Base-by-base conservation (phyloP, 2,113 vertebrate genomes). In the Gadus chalcogrammus region DNA sequence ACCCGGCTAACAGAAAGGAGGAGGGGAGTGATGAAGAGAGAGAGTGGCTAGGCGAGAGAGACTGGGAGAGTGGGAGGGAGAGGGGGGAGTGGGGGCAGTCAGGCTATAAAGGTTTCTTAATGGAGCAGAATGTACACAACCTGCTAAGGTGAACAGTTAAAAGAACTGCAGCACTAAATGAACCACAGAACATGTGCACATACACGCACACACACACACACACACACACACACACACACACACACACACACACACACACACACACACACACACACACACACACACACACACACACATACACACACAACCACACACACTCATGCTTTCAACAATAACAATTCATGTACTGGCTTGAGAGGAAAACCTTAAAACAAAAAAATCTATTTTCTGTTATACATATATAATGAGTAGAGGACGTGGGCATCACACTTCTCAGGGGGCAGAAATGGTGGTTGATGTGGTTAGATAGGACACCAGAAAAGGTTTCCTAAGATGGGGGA, bases 51-150 rank as follows among this genome's bases (percentile, higher is more conserved):
- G 28, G 28, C 28, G 28, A 31, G 28, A 31, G 28, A 31, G 28
- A 31, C 3, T 31, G 28, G 28, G 28, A 31, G 28, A 31, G 28
- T 31, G 28, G 28, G 28, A 31, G 28, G 28, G 28, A 31, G 59
- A 5, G 71, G 69, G 15, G 5, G n/a, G 63, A 58, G 52, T 67
- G 61, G 42, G 74, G 68, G 71, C 77, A 71, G 68, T 42, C 56
- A 67, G 58, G 53, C 73, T 66, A 73, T 85, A 75, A 84, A 84
- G 24, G 71, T 75, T 85, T 74, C 56, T 82, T 88, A 90, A 91
- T 87, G 84, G 78, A 82, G 87, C 87, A 88, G 83, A 90, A 90
- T 90, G 89, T 87, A 88, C 82, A 83, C 84, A 77, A 64, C 64
- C 77, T 67, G 79, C 87, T 87, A 88, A 87, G 69, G 76, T 79